Evolutionary conservation across 2,888 invertebrate genomes (phyloP).

Genomic region (Allophyes oxyacanthae): DNA sequence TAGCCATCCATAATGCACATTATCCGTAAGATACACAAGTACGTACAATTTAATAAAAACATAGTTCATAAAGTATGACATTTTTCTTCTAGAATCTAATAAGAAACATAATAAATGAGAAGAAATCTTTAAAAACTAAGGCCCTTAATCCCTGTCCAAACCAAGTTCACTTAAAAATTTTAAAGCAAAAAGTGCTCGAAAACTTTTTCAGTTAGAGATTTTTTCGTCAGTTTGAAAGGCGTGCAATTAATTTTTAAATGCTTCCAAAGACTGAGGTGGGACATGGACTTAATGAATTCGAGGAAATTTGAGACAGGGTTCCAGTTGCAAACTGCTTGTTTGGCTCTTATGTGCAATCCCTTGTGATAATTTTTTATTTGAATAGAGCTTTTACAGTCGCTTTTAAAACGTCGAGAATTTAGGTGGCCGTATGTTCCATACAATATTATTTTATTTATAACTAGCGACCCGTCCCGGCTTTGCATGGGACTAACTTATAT

Average conservation of each 20-base stretch:
- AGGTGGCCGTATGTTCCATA: too few species aligned
- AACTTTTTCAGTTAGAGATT: constrained; percentile 53
- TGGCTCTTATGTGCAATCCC: too few species aligned
- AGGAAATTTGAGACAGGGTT: constrained; percentile 14
- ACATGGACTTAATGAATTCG: constrained; percentile 28
- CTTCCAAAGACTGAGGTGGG: constrained; percentile 33
- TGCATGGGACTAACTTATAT: too few species aligned
- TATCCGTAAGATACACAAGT: too few species aligned
- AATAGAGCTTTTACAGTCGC: too few species aligned
- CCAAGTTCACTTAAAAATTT: constrained; percentile 57
- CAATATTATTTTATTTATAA: too few species aligned
- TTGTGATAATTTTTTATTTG: too few species aligned
- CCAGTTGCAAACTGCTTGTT: neutral
- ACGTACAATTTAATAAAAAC: too few species aligned
- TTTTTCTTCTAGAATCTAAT: constrained; percentile 20
- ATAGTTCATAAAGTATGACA: too few species aligned
- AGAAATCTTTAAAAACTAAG: constrained; percentile 24
- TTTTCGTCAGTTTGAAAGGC: constrained; percentile 57
- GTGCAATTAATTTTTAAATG: constrained; percentile 64
- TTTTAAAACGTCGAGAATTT: too few species aligned
- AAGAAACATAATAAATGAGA: constrained; percentile 37
- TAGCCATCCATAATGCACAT: too few species aligned
- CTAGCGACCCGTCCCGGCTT: too few species aligned
- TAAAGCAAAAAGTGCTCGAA: constrained; percentile 49
- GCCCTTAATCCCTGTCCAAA: constrained; percentile 35